Base-by-base conservation (phyloP, 2,888 invertebrate genomes). In the Agriopis aurantiaria region DNA sequence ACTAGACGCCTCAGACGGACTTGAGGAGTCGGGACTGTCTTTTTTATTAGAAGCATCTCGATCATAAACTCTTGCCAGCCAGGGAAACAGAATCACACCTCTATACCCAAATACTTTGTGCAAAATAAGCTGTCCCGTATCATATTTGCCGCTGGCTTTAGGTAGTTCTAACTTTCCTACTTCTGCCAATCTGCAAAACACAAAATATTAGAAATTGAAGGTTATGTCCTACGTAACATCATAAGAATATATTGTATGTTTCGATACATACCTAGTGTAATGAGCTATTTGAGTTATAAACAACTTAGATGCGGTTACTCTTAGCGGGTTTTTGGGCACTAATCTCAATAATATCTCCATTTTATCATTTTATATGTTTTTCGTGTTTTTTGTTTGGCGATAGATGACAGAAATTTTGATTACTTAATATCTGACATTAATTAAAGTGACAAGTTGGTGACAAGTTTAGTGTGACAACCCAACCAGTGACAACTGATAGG, bases 61-160 rank as follows among this genome's bases (percentile, higher is more conserved):
- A 85, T 99, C 99, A 85, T 98, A 99, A 0, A 99, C 98, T 85
- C 98, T 96, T 9, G 99, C 99, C 72, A 98, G 93, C 99, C 99
- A 99, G 0, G 99, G 99, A 88, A 99, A 99, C 62, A 99, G 95
- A 69, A 99, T 97, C 12, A 99, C 98, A 6, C 99, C 99, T 80
- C 99, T 95, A 88, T 99, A 99, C 14, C 99, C 99, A 90, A 99
- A 99, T 17, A 99, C 97, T 83, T 98, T 96, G 88, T 99, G 99
- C 64, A 99, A 95, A 89, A 99, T 99, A 72, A 99, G 94, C 92
- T 99, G 99, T 10, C 99, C 99, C 5, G 99, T 98, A 83, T 98
- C 98, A 94, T 99, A 99, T 93, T 98, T 98, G 55, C 98, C 98
- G 76, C 97, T 96, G 67, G 96, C 88, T 94, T 98, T 98, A 49